Conservation (phyloP, 2,797 vertebrate species). For the Oreonectes daqikongensis region DNA sequence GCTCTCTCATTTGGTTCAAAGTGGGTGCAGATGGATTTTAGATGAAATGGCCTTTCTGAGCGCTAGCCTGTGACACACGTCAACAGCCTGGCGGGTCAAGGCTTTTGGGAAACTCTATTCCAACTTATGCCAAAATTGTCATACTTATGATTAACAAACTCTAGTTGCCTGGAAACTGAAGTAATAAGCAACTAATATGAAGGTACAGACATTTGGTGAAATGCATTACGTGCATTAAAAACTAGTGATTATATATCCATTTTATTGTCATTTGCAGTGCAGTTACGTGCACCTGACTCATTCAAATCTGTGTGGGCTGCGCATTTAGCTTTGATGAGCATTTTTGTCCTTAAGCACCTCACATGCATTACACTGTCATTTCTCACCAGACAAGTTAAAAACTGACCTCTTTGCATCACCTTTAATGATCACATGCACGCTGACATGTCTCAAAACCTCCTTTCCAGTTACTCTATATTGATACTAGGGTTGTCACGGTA, state of each 20-base stretch:
- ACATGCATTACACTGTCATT: slow-evolving; percentile 42
- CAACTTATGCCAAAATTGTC: slow-evolving; percentile 31
- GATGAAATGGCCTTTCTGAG: slow-evolving; percentile 47
- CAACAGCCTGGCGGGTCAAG: slow-evolving; percentile 30
- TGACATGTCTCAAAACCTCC: slow-evolving; percentile 51
- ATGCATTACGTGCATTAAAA: slow-evolving; percentile 25
- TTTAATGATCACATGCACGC: slow-evolving; percentile 50
- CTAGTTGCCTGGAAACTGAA: slow-evolving; percentile 10
- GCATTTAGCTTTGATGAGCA: slow-evolving; percentile 33
- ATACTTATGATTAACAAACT: slow-evolving; percentile 26
- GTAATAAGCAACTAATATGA: slow-evolving; percentile 7
- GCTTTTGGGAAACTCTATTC: slow-evolving; percentile 30
- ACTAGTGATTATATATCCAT: slow-evolving; percentile 9
- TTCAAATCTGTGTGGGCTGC: slow-evolving; percentile 19
- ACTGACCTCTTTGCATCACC: slow-evolving; percentile 48
- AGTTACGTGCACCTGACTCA: slow-evolving; percentile 21
- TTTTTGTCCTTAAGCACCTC: slow-evolving; percentile 43
- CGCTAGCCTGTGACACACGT: slow-evolving; percentile 47
- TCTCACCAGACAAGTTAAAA: slow-evolving; percentile 34
- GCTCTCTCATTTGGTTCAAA: slow-evolving; percentile 52
- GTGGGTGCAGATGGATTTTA: slow-evolving; percentile 53
- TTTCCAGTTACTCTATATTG: no score
- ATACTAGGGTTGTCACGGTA: no score
- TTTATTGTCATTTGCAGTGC: slow-evolving; percentile 8
- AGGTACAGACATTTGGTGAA: slow-evolving; percentile 15